phyloP scores from a whole-genome alignment of 2,888 invertebrate species.

The Lydus trimaculatus region DNA sequence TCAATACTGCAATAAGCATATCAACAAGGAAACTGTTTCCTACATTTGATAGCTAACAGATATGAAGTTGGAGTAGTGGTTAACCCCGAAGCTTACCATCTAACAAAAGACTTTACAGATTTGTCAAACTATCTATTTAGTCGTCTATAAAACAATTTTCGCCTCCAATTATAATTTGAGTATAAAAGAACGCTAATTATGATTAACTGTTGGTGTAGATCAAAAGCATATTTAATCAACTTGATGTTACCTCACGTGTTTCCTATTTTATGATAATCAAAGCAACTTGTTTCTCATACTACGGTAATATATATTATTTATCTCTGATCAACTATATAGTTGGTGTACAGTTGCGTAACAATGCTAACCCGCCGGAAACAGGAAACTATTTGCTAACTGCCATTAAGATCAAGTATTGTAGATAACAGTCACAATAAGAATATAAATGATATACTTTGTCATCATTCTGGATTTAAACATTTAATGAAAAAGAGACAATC shows the following conservation, averaged over 20 bases:
- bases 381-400: conserved; percentile 57
- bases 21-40: neutral
- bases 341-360: conserved; percentile 37
- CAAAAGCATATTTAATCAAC: too few species aligned
- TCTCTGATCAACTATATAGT: conserved; percentile 49
- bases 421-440: conserved; percentile 54
- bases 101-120: neutral
- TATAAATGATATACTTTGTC: conserved; percentile 46
- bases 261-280: conserved; percentile 38
- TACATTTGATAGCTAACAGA: neutral
- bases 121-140: neutral
- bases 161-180: too few species aligned
- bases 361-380: conserved; percentile 39
- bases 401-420: conserved; percentile 57
- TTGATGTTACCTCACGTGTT: conserved; percentile 13
- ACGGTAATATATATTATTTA: conserved; percentile 50
- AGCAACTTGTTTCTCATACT: conserved; percentile 47
- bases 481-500: conserved; percentile 13
- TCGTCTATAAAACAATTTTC: too few species aligned
- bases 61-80: neutral
- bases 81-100: neutral
- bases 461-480: conserved; percentile 40
- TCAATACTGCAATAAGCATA: neutral
- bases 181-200: too few species aligned
- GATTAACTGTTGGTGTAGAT: neutral